Conservation (phyloP, 2,888 invertebrate genomes). For the Euproctis similis region DNA sequence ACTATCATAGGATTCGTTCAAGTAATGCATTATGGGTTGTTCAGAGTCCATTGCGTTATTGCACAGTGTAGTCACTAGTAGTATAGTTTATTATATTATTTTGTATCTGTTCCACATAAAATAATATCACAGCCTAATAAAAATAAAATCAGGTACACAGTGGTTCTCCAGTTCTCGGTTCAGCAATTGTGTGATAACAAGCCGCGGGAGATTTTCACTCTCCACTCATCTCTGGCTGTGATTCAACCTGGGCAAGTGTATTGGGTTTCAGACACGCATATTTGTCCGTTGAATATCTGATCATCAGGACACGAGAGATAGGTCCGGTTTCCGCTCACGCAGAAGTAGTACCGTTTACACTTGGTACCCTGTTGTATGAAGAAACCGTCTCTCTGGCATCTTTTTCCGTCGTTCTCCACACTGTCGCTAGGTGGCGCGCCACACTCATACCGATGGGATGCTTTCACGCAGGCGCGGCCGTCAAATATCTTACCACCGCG, state of each 20-base stretch:
- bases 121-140: conserved; percentile 38
- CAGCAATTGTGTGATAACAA: conserved; percentile 8
- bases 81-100: too few relatives aligned
- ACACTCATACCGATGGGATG: conserved; percentile 51
- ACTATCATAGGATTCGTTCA: too few relatives aligned
- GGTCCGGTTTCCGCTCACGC: conserved; percentile 69
- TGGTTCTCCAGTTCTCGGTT: conserved; percentile 16
- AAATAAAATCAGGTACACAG: conserved; percentile 47
- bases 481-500: conserved; percentile 75
- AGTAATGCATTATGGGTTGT: too few relatives aligned
- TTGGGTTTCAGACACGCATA: conserved; percentile 63
- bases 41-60: too few relatives aligned
- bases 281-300: conserved; percentile 75
- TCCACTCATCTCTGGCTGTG: not conserved
- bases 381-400: conserved; percentile 72
- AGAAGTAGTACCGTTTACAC: conserved; percentile 75
- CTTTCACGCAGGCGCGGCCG: conserved; percentile 72
- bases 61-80: too few relatives aligned
- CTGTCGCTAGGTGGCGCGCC: conserved; percentile 38
- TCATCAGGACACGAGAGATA: conserved; percentile 60
- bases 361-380: conserved; percentile 65
- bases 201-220: conserved; percentile 18
- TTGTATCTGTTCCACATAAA: conserved; percentile 1
- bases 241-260: conserved; percentile 67
- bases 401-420: conserved; percentile 34